phyloP scores from a whole-genome alignment of 2,797 vertebrate species.

The Gorsachius magnificus region DNA sequence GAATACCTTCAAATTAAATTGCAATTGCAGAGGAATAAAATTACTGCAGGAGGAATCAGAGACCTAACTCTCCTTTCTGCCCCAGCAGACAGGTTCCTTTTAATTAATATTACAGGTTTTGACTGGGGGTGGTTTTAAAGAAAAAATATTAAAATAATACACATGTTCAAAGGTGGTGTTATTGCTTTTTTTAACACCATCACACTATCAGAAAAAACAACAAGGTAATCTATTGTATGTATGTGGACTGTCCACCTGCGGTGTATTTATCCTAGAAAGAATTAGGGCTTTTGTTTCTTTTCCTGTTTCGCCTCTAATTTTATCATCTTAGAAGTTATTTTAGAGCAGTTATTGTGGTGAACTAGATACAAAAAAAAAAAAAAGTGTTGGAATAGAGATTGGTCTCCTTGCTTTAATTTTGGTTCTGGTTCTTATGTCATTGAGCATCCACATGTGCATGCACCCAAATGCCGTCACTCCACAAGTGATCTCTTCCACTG shows the following conservation, averaged over 20 bases:
- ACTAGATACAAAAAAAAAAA: neutral
- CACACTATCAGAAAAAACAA: neutral
- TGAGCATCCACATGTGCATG: accelerated
- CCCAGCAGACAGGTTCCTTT: neutral
- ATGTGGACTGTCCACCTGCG: neutral
- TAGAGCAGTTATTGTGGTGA: neutral
- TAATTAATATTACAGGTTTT: neutral
- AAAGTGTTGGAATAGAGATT: too few species aligned
- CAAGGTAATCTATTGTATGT: too few species aligned
- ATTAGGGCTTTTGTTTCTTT: neutral
- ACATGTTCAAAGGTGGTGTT: neutral
- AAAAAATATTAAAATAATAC: neutral
- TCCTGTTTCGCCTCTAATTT: neutral
- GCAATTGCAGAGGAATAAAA: neutral
- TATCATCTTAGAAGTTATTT: neutral
- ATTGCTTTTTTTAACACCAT: neutral
- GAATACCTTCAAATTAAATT: neutral
- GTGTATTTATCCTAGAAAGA: neutral
- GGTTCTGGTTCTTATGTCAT: neutral
- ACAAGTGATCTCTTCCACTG: neutral
- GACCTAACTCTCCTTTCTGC: neutral
- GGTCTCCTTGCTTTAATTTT: neutral
- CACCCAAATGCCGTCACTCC: neutral
- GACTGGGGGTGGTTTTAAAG: neutral
- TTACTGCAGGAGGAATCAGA: neutral